Base-by-base conservation (phyloP, 1,140 invertebrate genomes). In the Plectrocnemia conspersa region DNA sequence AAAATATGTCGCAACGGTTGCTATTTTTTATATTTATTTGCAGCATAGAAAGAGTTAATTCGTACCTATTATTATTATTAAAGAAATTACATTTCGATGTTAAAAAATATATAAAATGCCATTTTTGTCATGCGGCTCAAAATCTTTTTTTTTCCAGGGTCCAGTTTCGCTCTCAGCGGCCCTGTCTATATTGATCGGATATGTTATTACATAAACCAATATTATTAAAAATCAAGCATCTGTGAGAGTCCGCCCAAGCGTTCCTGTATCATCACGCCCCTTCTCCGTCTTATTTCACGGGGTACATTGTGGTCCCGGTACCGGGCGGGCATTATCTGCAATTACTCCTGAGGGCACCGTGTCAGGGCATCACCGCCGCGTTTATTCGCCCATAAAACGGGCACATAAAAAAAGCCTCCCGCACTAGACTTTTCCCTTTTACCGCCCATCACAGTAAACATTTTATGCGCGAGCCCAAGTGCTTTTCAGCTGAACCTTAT, bases 301-400 rank as follows among this genome's bases (percentile, higher is more conserved):
- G 10, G 10, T 16, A 13, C 13, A 16, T 7, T 6, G 40, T 6
- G 19, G 16, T 6, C 22, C 40, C n/a, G 24, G n/a, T n/a, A n/a
- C 16, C 9, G 21, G 13, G 7, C 35, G 16, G 33, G 33, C 33
- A 50, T 50, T 50, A 50, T 50, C 47, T 35, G 47, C 47, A 50
- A 50, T 50, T 50, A 50, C 47, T 50, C 47, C 47, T 50, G 47
- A 42, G 38, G 50, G 50, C 50, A 44, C 50, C 50, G 50, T 52
- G 50, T 44, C 36, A 52, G 50, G 38, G 38, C 50, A 52, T 52
- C 50, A 52, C 35, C 42, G 40, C 50, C 40, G 50, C 50, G 50
- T 52, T 52, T 52, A 52, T 52, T 32, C 50, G 36, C 36, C 50
- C 40, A 42, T 52, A 52, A 52, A 52, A 52, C 18, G 38, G 50